A percentile compares a stretch with the other conserved stretches of the same genome.
These are phyloP conservation scores for Polydrusus tereticollis DNA, from an alignment of 2,888 invertebrate genomes.

Conservation along the genomic window DNA sequence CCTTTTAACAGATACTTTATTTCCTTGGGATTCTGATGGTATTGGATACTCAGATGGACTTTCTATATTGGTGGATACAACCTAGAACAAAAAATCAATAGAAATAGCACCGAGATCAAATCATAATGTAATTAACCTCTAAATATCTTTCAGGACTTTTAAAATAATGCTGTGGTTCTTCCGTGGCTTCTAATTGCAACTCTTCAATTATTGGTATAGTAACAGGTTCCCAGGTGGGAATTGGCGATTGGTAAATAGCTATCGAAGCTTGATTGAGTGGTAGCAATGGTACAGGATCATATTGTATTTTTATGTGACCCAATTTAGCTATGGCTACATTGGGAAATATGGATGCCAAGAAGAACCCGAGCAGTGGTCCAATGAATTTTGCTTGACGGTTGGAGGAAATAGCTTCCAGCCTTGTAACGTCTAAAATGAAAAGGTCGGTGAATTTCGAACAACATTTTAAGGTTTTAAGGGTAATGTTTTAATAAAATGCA, in stretches of 20 bases:
- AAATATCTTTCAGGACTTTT: background rate
- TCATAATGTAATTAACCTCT: background rate
- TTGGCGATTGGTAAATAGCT: slow-evolving; percentile 3
- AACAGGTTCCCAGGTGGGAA: slow-evolving; percentile 19
- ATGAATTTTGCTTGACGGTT: slow-evolving; percentile 32
- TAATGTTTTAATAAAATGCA: too few relatives aligned
- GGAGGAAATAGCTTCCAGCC: slow-evolving; percentile 13
- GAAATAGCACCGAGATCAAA: background rate
- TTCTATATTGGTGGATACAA: slow-evolving; percentile 17
- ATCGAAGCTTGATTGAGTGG: background rate
- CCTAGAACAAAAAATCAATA: background rate
- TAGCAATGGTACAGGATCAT: slow-evolving; percentile 29
- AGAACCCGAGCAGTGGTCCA: slow-evolving; percentile 36
- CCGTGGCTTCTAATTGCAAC: slow-evolving; percentile 5
- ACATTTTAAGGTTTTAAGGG: too few relatives aligned
- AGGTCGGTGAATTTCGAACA: background rate
- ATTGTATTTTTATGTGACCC: slow-evolving; percentile 39
- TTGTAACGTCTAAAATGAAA: slow-evolving; percentile 28
- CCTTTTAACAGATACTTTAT: slow-evolving; percentile 31
- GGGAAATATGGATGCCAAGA: slow-evolving; percentile 38
- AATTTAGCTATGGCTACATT: slow-evolving; percentile 31
- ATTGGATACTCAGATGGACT: slow-evolving; percentile 24
- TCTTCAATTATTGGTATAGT: slow-evolving; percentile 7
- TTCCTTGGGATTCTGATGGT: slow-evolving; percentile 5
- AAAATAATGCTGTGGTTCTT: slow-evolving; percentile 13